phyloP scores from a whole-genome alignment of 2,113 vertebrate genomes.

The Herpetotheres cachinnans region DNA sequence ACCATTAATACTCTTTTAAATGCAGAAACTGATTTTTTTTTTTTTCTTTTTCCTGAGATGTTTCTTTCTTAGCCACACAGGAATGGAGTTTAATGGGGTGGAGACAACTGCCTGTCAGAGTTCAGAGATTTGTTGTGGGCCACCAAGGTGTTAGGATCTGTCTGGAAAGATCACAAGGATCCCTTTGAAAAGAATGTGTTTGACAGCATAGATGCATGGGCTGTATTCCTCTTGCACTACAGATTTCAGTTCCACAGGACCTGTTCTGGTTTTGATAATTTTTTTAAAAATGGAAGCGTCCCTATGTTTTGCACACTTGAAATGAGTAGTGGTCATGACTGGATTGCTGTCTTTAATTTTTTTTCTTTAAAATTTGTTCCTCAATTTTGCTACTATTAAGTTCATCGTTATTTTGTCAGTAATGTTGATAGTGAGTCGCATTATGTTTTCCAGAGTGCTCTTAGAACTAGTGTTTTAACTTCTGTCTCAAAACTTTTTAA shows the following conservation, averaged over 20 bases:
- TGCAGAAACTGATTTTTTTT: background rate
- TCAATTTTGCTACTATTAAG: background rate
- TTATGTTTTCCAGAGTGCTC: background rate
- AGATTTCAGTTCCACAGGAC: background rate
- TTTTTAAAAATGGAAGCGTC: background rate
- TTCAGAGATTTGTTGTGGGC: background rate
- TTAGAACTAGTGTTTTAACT: background rate
- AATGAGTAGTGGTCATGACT: background rate
- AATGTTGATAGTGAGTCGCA: background rate
- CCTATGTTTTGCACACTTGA: background rate
- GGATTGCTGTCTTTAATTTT: background rate
- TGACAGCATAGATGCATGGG: background rate
- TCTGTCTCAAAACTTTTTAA: background rate
- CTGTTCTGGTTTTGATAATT: background rate
- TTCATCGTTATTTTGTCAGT: background rate
- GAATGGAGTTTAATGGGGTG: background rate
- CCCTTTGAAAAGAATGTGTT: background rate
- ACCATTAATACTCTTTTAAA: background rate
- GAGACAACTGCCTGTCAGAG: background rate
- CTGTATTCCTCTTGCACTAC: background rate
- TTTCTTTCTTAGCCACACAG: background rate
- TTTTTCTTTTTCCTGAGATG: too few species aligned
- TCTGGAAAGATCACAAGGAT: background rate
- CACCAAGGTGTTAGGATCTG: background rate
- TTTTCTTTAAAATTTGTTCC: background rate